Evolutionary conservation across 1,140 invertebrate genomes (phyloP).

Genomic region (Drosophila kurseongensis): DNA sequence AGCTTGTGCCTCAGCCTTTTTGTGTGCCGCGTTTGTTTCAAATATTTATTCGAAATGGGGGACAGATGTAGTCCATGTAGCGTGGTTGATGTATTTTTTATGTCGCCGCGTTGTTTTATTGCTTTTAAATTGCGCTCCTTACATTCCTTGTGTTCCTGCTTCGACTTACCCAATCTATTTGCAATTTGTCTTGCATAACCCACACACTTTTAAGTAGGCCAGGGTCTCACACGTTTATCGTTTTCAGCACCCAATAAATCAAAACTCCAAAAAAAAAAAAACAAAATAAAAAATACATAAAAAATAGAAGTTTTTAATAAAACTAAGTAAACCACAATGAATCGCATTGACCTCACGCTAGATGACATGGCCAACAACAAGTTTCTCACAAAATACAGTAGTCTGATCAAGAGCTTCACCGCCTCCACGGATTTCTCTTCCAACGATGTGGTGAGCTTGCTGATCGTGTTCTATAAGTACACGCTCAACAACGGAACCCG

Average conservation of each 20-base stretch:
- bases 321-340: constrained; percentile 44
- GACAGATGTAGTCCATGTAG: constrained; percentile 42
- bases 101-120: constrained; percentile 69
- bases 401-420: constrained; percentile 51
- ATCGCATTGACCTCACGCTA: constrained; percentile 73
- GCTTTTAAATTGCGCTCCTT: constrained; percentile 76
- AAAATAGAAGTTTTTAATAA: neutral
- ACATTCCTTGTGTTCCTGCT: constrained; percentile 31
- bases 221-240: constrained; percentile 27
- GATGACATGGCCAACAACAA: constrained; percentile 80
- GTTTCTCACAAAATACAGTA: constrained; percentile 60
- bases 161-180: constrained; percentile 47
- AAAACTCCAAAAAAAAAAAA: neutral
- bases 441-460: constrained; percentile 62
- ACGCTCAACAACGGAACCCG: constrained; percentile 66
- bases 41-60: constrained; percentile 70
- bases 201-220: constrained; percentile 35
- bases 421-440: constrained; percentile 50
- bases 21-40: constrained; percentile 51
- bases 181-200: constrained; percentile 37
- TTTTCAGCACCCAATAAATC: neutral
- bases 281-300: neutral
- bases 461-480: constrained; percentile 81
- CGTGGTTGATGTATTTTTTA: constrained; percentile 76
- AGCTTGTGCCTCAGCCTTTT: constrained; percentile 24